Percentiles rank a stretch among this genome's conserved stretches.
phyloP scores from a whole-genome alignment of 2,797 vertebrate species.

The Luscinia luscinia region DNA sequence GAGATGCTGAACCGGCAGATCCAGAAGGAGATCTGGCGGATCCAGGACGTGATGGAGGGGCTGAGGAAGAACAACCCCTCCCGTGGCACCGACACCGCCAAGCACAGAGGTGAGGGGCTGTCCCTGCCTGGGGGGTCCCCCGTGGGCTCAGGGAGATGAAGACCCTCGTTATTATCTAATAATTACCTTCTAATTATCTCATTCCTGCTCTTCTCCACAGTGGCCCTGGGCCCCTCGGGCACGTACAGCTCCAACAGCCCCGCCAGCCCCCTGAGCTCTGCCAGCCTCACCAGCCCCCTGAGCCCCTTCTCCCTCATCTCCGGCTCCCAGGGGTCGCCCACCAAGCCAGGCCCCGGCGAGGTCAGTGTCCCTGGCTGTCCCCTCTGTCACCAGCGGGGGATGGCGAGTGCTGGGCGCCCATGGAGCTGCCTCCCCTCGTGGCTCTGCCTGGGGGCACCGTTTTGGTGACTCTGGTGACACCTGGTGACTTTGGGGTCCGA shows the following conservation, averaged over 20 bases:
- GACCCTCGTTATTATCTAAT: not conserved
- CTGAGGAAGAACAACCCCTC: constrained; percentile 93
- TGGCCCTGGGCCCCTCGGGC: constrained; percentile 83
- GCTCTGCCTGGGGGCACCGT: not conserved
- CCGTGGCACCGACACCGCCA: constrained; percentile 91
- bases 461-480: not conserved
- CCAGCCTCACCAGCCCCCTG: constrained; percentile 94
- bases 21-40: constrained; percentile 97
- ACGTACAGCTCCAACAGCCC: constrained; percentile 97
- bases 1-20: constrained; percentile 90
- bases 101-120: constrained; percentile 84
- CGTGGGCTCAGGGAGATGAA: accelerated
- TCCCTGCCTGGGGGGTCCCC: accelerated
- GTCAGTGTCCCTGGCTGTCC: constrained; percentile 77
- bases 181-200: not conserved
- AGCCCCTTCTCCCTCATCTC: constrained; percentile 93
- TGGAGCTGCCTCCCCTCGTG: accelerated
- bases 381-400: not conserved
- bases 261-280: constrained; percentile 93
- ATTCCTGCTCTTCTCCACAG: constrained; percentile 65
- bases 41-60: constrained; percentile 95
- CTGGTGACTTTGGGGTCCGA: accelerated
- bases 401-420: not conserved
- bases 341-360: constrained; percentile 88
- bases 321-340: constrained; percentile 90